Conservation (phyloP, 2,888 invertebrate species). For the Philhelius pedissequus region DNA sequence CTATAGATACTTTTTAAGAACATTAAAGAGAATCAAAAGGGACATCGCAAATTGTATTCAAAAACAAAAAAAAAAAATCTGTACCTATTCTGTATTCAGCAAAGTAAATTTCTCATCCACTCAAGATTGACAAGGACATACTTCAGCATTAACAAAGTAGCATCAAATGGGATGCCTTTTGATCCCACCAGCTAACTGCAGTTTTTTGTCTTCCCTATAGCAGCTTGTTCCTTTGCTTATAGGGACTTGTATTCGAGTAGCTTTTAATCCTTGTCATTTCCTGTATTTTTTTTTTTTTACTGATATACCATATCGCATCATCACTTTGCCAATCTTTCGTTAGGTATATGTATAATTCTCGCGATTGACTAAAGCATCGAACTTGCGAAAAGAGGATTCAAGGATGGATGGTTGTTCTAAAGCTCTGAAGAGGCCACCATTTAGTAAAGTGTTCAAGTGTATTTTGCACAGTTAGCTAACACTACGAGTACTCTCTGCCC, state of each 20-base stretch:
- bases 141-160: conserved; percentile 39
- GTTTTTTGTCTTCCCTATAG: background rate
- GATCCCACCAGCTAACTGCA: conserved; percentile 48
- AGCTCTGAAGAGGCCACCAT: conserved; percentile 18
- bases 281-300: conserved; percentile 26
- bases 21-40: background rate
- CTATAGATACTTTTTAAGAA: too few species aligned
- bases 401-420: conserved; percentile 22
- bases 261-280: conserved; percentile 63
- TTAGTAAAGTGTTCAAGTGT: conserved; percentile 12
- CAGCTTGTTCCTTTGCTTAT: conserved; percentile 22
- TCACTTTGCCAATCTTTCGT: background rate
- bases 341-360: background rate
- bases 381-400: background rate
- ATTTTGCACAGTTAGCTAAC: background rate
- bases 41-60: background rate
- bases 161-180: conserved; percentile 30
- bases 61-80: background rate
- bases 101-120: conserved; percentile 18
- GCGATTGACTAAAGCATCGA: conserved; percentile 54
- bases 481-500: background rate
- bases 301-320: conserved; percentile 30
- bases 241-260: conserved; percentile 52
- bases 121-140: conserved; percentile 35
- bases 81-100: background rate